Evolutionary conservation across 2,113 vertebrate genomes (phyloP), one percentile per base, ranked within the genome.

Genomic region (Psilopogon haemacephalus): DNA sequence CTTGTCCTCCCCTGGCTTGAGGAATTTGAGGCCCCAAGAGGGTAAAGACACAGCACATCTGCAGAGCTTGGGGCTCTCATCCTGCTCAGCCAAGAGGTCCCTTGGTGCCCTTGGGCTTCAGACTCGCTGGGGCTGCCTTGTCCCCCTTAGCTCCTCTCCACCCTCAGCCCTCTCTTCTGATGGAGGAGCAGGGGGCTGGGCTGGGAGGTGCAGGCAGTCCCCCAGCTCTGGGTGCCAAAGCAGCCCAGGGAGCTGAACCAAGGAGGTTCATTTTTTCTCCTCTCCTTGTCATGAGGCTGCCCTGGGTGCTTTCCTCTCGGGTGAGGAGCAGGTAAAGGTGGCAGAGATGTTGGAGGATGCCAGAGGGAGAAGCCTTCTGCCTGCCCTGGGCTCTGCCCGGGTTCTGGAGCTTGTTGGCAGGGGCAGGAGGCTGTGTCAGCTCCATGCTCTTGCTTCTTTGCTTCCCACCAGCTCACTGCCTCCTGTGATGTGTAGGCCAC

Each of bases 321-420:
- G 28, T 38, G 46, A 55, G 68, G 40, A 84, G 44, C n/a, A 58
- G 58, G 28, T 38, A 30, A 32, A 63, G 32, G 21, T 30, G 33
- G 42, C 80, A 76, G 50, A 28, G 26, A 30, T 48, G 4, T 11
- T 52, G 37, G 28, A 33, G 48, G 27, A 27, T 46, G 24, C 24
- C 7, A 12, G 35, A 54, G 27, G 63, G 17, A 84, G 75, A 71
- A 73, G 38, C 20, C 24, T 37, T 13, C 35, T 8, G 0, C 1
- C 0, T 64, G 33, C 27, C 48, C 1, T 1, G 67, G 42, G 20
- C 59, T 74, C 40, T 58, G 55, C 32, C 0, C 0, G 32, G 38
- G 44, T 8, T 35, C 3, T 63, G 37, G 55, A 17, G n/a, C 9
- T 11, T 1, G 0, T 1, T 64, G 56, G 44, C 27, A 40, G 60